Percentiles rank a stretch among this genome's conserved stretches.
Evolutionary conservation across 2,113 vertebrate genomes (phyloP).

Genomic region (Cricetomys ansorgei): DNA sequence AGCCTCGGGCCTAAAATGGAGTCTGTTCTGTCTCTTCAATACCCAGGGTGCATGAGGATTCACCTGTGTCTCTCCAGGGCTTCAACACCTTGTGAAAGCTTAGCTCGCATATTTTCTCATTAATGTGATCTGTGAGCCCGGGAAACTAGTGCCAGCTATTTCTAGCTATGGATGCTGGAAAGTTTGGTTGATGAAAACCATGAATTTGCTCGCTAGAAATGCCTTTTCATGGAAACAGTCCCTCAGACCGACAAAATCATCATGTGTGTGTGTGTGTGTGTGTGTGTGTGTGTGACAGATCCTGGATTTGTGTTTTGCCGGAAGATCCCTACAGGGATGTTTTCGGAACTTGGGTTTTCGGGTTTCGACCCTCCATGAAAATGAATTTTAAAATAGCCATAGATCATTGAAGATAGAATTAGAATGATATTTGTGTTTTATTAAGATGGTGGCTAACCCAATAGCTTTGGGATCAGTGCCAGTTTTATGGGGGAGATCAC

Average conservation of each 20-base stretch:
- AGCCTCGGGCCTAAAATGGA: no score
- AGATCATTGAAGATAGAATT: background rate
- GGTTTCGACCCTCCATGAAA: slow-evolving; percentile 11
- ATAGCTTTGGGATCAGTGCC: background rate
- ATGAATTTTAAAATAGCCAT: background rate
- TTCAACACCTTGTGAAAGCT: background rate
- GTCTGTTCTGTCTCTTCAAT: no score
- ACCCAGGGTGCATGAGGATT: background rate
- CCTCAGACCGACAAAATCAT: background rate
- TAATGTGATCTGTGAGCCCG: background rate
- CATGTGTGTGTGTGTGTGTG: background rate
- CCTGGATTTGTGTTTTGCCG: background rate
- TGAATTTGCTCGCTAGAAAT: background rate
- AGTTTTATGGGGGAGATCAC: background rate
- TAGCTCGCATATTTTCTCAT: background rate
- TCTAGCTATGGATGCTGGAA: background rate
- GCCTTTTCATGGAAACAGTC: background rate
- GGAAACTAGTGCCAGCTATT: background rate
- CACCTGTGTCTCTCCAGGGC: background rate
- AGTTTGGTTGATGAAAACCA: background rate
- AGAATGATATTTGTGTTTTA: slow-evolving; percentile 11
- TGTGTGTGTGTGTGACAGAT: background rate
- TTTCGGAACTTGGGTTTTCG: background rate
- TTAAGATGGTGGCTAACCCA: background rate
- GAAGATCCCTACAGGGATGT: background rate